Percentiles rank a stretch among this genome's conserved stretches.
phyloP scores from a whole-genome alignment of 2,888 invertebrate genomes.

The Onchidella celtica region DNA sequence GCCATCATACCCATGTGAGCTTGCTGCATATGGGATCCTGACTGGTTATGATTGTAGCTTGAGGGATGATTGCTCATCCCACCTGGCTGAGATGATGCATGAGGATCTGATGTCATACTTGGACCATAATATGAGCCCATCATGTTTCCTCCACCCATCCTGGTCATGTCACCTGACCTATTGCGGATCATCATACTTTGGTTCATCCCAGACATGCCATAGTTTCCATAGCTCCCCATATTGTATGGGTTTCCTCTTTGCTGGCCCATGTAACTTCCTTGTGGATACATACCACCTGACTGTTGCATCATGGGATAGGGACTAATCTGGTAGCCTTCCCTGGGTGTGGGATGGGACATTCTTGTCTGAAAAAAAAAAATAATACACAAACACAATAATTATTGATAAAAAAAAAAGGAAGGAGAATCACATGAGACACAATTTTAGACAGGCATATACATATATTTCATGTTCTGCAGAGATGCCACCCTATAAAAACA shows the following conservation, averaged over 20 bases:
- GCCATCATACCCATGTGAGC: conserved; percentile 21
- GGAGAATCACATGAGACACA: too few species aligned
- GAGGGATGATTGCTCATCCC: conserved; percentile 34
- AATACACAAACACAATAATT: neutral
- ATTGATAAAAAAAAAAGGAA: neutral
- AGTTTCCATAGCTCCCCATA: conserved; percentile 35
- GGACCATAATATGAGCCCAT: conserved; percentile 37
- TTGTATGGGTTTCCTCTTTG: conserved; percentile 37
- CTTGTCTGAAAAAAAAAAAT: conserved; percentile 36
- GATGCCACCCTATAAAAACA: too few species aligned
- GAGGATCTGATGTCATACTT: conserved; percentile 19
- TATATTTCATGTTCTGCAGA: too few species aligned
- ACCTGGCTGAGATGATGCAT: conserved; percentile 21
- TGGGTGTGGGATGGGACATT: conserved; percentile 40
- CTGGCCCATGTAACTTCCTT: conserved; percentile 37
- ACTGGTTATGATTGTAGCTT: conserved; percentile 27
- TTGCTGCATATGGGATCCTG: conserved; percentile 32
- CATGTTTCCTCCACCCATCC: conserved; percentile 11
- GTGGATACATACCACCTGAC: conserved; percentile 34
- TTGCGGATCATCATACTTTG: conserved; percentile 20
- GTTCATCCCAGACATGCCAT: conserved; percentile 30
- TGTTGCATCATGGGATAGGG: conserved; percentile 47
- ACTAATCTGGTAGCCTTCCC: conserved; percentile 42
- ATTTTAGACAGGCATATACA: too few species aligned
- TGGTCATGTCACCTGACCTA: conserved; percentile 23